Evolutionary conservation across 2,113 vertebrate genomes (phyloP), one percentile per base, ranked within the genome.

Genomic region (Hiodon alosoides): DNA sequence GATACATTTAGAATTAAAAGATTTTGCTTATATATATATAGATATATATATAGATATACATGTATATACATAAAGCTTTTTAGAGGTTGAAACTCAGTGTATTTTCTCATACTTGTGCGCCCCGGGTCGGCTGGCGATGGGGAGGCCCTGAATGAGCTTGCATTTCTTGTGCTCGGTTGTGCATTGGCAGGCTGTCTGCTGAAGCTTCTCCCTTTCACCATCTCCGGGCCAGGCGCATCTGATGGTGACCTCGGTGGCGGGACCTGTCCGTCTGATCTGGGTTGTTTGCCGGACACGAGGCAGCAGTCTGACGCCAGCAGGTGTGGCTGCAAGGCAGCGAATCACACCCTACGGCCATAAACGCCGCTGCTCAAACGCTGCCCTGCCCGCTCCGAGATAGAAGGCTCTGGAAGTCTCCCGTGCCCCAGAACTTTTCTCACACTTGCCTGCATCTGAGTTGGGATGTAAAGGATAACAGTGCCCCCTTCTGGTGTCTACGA

Each of bases 381-480:
- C 53, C 73, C 65, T 68, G 14, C 46, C 17, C 14, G 16, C 46
- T 57, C 17, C 47, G 14, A 16, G 51, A 65, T 75, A 47, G 54
- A 59, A 57, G 65, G 46, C 46, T 67, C 13, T 67, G 31, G 64
- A 67, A 74, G 58, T 74, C 54, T 66, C 14, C 31, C 5, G 7
- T 48, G 65, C 51, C 16, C 31, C 5, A 11, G 48, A 51, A 59
- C 47, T 16, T 14, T 31, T n/a, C 68, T n/a, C 31, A 4, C 9
- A 16, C 31, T 58, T 67, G 46, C 46, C 4, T 51, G 8, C 9
- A 7, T 58, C 4, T 47, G 46, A 14, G 9, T 2, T 14, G 2
- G 10, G 64, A 75, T 50, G 53, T 47, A 68, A 75, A 68, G 54
- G 46, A 46, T 65, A 75, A 75, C 73, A 75, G 54, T 59, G 73